A percentile compares a stretch with the other conserved stretches of the same genome.
phyloP scores from a whole-genome alignment of 2,888 invertebrate genomes.

The Hypomecis atomaria region DNA sequence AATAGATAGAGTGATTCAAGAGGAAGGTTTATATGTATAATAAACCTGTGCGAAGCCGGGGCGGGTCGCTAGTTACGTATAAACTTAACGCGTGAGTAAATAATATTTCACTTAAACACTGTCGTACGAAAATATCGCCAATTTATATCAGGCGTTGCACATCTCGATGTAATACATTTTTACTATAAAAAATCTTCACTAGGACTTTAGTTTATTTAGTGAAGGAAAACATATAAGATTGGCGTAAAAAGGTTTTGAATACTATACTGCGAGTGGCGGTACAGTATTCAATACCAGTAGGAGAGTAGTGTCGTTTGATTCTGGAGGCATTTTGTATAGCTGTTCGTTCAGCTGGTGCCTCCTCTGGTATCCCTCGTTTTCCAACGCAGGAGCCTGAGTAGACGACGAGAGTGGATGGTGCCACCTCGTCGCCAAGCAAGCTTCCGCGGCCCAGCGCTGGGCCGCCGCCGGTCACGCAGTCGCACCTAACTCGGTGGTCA shows the following conservation, averaged over 20 bases:
- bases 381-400: conserved; percentile 38
- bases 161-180: too few species aligned
- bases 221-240: too few species aligned
- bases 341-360: conserved; percentile 39
- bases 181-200: too few species aligned
- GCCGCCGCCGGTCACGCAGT: conserved; percentile 35
- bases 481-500: conserved; percentile 28
- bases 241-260: conserved; percentile 16
- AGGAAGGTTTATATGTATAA: too few species aligned
- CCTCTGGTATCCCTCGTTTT: conserved; percentile 38
- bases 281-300: conserved; percentile 22
- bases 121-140: too few species aligned
- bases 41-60: too few species aligned
- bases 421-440: conserved; percentile 32
- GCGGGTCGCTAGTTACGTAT: too few species aligned
- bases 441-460: conserved; percentile 36
- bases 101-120: too few species aligned
- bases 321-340: conserved; percentile 29
- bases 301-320: conserved; percentile 8
- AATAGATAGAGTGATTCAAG: too few species aligned
- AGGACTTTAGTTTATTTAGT: too few species aligned
- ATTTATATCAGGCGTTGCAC: too few species aligned
- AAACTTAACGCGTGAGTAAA: too few species aligned
- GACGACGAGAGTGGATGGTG: conserved; percentile 17
- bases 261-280: conserved; percentile 5